Evolutionary conservation across 2,797 vertebrate species (phyloP).

Genomic region (Sandelia bainsii): DNA sequence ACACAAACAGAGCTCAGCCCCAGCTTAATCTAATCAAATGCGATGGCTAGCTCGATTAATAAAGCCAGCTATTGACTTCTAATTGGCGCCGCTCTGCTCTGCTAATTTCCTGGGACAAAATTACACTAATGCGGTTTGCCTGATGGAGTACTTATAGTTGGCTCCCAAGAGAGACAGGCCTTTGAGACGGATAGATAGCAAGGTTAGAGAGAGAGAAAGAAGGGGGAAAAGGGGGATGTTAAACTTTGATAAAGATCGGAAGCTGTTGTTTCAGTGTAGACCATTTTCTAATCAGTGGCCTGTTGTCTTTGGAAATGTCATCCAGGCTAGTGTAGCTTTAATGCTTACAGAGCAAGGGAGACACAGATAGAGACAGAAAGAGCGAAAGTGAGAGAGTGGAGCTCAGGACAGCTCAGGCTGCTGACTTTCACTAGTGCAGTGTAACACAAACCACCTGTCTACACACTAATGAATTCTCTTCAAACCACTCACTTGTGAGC

Average conservation of each 20-base stretch:
- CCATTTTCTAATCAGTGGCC: conserved; percentile 87
- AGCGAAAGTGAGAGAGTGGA: conserved; percentile 41
- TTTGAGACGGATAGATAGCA: conserved; percentile 77
- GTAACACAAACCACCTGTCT: conserved; percentile 86
- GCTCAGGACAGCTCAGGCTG: conserved; percentile 64
- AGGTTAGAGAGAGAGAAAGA: conserved; percentile 42
- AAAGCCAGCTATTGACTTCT: conserved; percentile 91
- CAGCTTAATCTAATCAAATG: conserved; percentile 89
- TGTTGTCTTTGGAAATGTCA: conserved; percentile 83
- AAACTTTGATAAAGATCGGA: conserved; percentile 86
- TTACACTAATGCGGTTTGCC: conserved; percentile 90
- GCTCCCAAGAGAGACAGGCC: conserved; percentile 84
- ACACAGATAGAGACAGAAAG: conserved; percentile 15
- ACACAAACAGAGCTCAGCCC: conserved; percentile 67
- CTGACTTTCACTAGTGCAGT: conserved; percentile 79
- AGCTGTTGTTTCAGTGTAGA: conserved; percentile 84
- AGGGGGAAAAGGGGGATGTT: conserved; percentile 67
- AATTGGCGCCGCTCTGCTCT: conserved; percentile 90
- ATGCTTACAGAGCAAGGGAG: conserved; percentile 33
- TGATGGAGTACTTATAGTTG: conserved; percentile 88
- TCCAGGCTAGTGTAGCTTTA: conserved; percentile 80
- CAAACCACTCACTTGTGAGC: conserved; percentile 78
- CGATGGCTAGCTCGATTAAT: conserved; percentile 91
- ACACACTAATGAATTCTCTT: conserved; percentile 85
- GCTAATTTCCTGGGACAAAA: conserved; percentile 90